phyloP scores from a whole-genome alignment of 2,113 vertebrate species.

The Zingel zingel region DNA sequence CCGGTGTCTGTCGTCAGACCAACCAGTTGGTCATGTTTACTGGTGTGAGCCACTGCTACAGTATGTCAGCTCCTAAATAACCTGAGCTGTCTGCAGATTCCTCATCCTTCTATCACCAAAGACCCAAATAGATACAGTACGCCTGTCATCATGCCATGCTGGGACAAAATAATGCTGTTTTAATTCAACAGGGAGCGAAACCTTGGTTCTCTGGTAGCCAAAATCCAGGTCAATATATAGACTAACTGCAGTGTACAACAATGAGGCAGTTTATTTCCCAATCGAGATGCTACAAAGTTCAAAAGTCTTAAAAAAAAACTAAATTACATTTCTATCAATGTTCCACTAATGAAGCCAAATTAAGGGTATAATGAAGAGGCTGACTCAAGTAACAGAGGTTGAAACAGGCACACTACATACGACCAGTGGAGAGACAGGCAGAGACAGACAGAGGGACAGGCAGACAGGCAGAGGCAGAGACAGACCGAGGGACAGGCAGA shows the following conservation, averaged over 20 bases:
- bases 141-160: not conserved
- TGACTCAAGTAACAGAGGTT: not conserved
- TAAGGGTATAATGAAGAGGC: not conserved
- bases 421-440: not conserved
- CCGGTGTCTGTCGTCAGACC: conserved; percentile 34
- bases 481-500: too few relatives aligned
- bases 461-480: too few relatives aligned
- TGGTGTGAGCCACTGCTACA: conserved; percentile 20
- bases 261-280: not conserved
- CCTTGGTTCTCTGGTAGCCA: not conserved
- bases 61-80: conserved; percentile 53
- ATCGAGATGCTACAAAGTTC: too few relatives aligned
- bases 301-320: too few relatives aligned
- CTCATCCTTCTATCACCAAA: not conserved
- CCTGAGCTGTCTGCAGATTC: conserved; percentile 34
- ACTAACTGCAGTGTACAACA: not conserved
- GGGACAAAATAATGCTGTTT: not conserved
- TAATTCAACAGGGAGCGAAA: not conserved
- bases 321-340: not conserved
- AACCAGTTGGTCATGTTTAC: conserved; percentile 17
- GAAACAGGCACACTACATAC: not conserved
- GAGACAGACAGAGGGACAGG: not conserved
- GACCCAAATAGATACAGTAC: conserved; percentile 25
- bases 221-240: too few relatives aligned
- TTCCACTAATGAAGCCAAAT: not conserved